Evolutionary conservation across 2,888 invertebrate species (phyloP), one percentile per base, ranked within the genome.

Genomic region (Drosophila silvestris): DNA sequence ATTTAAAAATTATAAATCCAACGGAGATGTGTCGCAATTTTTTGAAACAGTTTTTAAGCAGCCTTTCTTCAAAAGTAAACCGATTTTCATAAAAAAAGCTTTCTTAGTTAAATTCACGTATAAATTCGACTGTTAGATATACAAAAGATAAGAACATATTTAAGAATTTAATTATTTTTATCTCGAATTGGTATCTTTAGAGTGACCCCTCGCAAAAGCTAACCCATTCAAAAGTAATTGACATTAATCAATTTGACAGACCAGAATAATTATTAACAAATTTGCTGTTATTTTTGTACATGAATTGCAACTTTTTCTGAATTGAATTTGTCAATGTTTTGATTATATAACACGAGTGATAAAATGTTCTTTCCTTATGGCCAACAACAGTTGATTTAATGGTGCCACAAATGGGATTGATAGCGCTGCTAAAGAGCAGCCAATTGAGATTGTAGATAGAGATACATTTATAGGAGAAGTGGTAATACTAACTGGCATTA

Each of bases 381-480:
- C 19, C 35, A 37, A 39, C 28, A 52, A 12, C 32, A 35, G 37
- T 51, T 56, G 33, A 60, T 33, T 41, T 51, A 12, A 26, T 33
- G 39, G 50, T 67, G 72, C 62, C 35, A 39, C 75, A 73, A 50
- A 33, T 41, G 2, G 1, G n/a, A 37, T 35, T 37, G 67, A 47
- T n/a, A 32, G 26, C 44, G n/a, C 68, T 47, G 62, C 16, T 74
- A 74, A 74, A 52, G 66, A 70, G 79, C 33, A 26, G 58, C 33
- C 35, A 78, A 75, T 75, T 64, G 47, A 67, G 44, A 57, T 32
- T 22, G 35, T 12, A 16, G 39, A 41, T 14, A 32, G 28, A 44
- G 19, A 41, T 44, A 26, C 1, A 32, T 16, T 22, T 19, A 16
- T n/a, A 16, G 28, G 47, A 54, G 28, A 28, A 53, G 53, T 53